phyloP scores from a whole-genome alignment of 1,140 invertebrate genomes.

The Physella acuta region DNA sequence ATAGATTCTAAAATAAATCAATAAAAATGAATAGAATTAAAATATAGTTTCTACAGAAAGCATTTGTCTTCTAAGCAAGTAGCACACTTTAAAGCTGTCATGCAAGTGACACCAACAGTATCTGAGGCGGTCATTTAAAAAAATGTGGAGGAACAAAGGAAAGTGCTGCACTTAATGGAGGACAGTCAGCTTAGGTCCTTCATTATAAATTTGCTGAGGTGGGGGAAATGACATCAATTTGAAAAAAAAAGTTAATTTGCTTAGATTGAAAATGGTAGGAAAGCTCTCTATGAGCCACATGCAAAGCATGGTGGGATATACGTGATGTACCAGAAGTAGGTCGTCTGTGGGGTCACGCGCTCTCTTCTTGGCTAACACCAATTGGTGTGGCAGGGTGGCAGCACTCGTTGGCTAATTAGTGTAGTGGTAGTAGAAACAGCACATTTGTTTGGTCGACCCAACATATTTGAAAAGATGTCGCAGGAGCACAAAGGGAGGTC shows the following conservation, averaged over 20 bases:
- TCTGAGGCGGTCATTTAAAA: not conserved
- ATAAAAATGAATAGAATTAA: not conserved
- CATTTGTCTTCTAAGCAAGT: constrained; percentile 13
- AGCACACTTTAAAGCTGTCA: constrained; percentile 14
- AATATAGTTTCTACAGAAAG: constrained; percentile 11
- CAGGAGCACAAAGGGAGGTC: constrained; percentile 24
- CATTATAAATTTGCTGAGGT: too few species aligned
- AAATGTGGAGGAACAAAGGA: too few species aligned
- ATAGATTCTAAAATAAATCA: not conserved
- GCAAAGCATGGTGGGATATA: constrained; percentile 61
- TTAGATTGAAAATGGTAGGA: too few species aligned
- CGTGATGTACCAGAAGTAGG: constrained; percentile 83
- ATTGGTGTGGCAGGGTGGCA: constrained; percentile 8
- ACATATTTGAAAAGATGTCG: constrained; percentile 23
- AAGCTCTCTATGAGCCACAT: constrained; percentile 53
- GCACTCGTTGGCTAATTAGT: constrained; percentile 23
- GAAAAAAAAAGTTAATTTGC: too few species aligned
- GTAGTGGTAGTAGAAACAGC: constrained; percentile 12
- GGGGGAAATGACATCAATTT: too few species aligned
- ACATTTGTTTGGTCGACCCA: constrained; percentile 8
- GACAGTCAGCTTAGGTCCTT: too few species aligned
- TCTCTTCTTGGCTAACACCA: constrained; percentile 80
- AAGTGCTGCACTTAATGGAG: too few species aligned
- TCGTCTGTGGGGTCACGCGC: constrained; percentile 80
- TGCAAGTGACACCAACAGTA: constrained; percentile 12